Evolutionary conservation across 2,113 vertebrate species (phyloP).

Genomic region (Climacteris rufus): DNA sequence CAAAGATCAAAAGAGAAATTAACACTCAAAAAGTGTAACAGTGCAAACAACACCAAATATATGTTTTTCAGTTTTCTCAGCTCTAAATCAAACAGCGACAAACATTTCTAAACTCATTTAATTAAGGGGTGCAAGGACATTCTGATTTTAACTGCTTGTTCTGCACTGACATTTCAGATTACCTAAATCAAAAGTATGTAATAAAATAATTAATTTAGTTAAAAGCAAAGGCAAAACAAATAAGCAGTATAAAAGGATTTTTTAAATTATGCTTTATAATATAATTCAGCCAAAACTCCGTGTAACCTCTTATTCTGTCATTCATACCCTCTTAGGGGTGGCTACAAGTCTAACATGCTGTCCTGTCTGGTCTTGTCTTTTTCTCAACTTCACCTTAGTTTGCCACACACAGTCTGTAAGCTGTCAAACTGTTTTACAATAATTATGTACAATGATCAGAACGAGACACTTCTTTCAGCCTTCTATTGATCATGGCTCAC

Average conservation of each 20-base stretch:
- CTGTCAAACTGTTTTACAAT: neutral
- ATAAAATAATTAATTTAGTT: neutral
- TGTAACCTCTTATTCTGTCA: neutral
- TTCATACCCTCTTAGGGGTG: neutral
- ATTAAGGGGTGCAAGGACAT: neutral
- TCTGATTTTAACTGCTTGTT: slow-evolving; percentile 14
- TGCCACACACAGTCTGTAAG: neutral
- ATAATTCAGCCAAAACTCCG: neutral
- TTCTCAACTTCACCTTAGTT: neutral
- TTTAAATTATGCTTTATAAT: neutral
- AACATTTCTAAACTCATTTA: slow-evolving; percentile 34
- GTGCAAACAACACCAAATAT: neutral
- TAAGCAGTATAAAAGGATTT: neutral
- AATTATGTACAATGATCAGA: neutral
- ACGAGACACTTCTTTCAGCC: neutral
- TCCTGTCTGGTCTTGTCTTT: neutral
- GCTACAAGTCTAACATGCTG: neutral
- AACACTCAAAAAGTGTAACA: neutral
- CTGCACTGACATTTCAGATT: neutral
- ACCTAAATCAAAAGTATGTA: neutral
- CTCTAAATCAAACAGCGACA: slow-evolving; percentile 11
- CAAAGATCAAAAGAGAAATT: neutral
- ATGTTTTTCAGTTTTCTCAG: slow-evolving; percentile 1
- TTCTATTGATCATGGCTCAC: neutral
- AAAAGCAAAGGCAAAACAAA: neutral